Base-by-base conservation (phyloP, 1,140 invertebrate species). In the Leptinotarsa lineolata region DNA sequence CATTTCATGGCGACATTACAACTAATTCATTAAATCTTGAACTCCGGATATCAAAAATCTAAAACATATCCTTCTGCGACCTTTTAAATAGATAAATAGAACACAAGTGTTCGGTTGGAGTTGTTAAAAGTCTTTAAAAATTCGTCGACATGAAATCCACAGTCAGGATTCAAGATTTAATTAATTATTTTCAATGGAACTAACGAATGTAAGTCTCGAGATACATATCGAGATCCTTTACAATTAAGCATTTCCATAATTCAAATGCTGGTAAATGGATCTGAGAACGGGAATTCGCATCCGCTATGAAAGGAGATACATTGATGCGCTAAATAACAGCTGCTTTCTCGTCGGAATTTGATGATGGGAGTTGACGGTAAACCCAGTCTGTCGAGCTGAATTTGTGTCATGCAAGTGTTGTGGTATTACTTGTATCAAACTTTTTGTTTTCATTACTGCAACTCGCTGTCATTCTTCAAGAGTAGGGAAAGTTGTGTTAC, bases 201-300 rank as follows among this genome's bases (percentile, higher is more conserved):
- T 65, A 65, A 65, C 63, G 63, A 65, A 65, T 65, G 63, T 65
- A 39, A 54, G 63, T 21, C 20, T 65, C 15, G 63, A 65, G 63
- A 65, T 65, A 30, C 63, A 39, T 65, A 65, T 65, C 63, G 22
- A 65, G 24, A 65, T 24, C 22, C 22, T 24, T 22, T 39, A 65
- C 63, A 22, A 65, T 65, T 39, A 65, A 65, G 63, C 22, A 65
- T 65, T 65, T 65, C 63, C 63, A 65, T 65, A 65, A 65, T 65
- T 65, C 39, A 65, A 65, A 65, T 65, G 22, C 39, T 65, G 63
- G 22, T 63, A 65, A 65, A 39, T 65, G n/a, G 63, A 39, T 65
- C 39, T 65, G 63, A 24, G 63, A 65, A 65, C 63, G 63, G 63
- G 22, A 24, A 39, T 65, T 65, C 39, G 63, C 39, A 65, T 65